phyloP scores from a whole-genome alignment of 2,797 vertebrate species.

The Lutjanus campechanus region DNA sequence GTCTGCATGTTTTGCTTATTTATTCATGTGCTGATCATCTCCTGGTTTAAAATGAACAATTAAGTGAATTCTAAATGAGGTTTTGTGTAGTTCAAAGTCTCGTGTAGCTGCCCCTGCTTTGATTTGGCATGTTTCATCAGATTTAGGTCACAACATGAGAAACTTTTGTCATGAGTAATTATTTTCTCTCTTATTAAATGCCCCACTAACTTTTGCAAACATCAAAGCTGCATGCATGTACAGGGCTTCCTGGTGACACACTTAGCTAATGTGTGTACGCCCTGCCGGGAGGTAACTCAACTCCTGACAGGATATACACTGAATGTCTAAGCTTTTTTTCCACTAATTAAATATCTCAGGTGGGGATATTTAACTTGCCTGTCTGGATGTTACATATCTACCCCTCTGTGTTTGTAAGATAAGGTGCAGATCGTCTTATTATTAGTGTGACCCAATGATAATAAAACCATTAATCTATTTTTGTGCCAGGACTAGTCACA shows the following conservation, averaged over 20 bases:
- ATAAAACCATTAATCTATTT: conserved; percentile 36
- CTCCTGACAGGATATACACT: conserved; percentile 5
- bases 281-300: conserved; percentile 31
- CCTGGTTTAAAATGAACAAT: not conserved
- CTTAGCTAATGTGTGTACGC: conserved; percentile 29
- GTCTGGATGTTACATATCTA: not conserved
- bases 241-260: conserved; percentile 49
- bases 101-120: not conserved
- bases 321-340: not conserved
- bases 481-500: conserved; percentile 28
- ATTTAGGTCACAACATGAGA: not conserved
- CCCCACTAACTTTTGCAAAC: conserved; percentile 40
- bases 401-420: not conserved
- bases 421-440: not conserved
- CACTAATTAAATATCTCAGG: conserved; percentile 21
- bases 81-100: conserved; percentile 2
- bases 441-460: conserved; percentile 16
- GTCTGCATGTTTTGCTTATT: conserved; percentile 29
- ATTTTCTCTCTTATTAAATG: conserved; percentile 29
- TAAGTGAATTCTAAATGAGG: not conserved
- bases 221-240: conserved; percentile 24
- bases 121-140: not conserved
- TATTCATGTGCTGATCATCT: not conserved
- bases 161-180: conserved; percentile 9
- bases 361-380: conserved; percentile 11